A percentile compares a stretch with the other conserved stretches of the same genome.
Evolutionary conservation across 2,113 vertebrate species (phyloP).

Genomic region (Seriola quinqueradiata): DNA sequence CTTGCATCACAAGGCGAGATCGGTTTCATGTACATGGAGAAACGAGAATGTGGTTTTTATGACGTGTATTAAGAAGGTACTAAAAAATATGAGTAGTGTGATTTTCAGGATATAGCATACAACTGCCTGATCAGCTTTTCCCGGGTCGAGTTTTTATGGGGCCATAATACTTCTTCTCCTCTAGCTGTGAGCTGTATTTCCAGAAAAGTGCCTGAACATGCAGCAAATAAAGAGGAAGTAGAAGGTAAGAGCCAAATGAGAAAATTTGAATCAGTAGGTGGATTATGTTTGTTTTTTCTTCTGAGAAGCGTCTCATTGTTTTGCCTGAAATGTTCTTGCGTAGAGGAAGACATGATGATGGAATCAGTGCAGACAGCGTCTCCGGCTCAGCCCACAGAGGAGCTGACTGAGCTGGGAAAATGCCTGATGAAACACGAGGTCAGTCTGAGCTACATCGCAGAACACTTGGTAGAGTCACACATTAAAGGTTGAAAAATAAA

Average conservation of each 20-base stretch:
- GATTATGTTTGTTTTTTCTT: neutral
- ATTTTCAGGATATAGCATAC: neutral
- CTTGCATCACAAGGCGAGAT: neutral
- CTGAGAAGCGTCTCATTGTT: neutral
- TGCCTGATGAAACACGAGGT: slow-evolving; percentile 94
- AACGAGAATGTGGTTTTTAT: slow-evolving; percentile 7
- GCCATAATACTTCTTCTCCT: slow-evolving; percentile 43
- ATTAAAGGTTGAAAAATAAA: neutral
- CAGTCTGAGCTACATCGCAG: neutral
- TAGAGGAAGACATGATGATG: slow-evolving; percentile 95
- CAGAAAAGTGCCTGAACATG: slow-evolving; percentile 89
- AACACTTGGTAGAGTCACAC: neutral
- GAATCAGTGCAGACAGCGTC: slow-evolving; percentile 83
- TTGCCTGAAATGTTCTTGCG: slow-evolving; percentile 36
- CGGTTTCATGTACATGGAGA: neutral
- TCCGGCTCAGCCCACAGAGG: slow-evolving; percentile 76
- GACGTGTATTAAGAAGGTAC: neutral
- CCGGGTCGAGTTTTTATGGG: slow-evolving; percentile 6
- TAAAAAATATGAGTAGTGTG: neutral
- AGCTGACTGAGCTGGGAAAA: slow-evolving; percentile 94
- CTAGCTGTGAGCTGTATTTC: slow-evolving; percentile 91
- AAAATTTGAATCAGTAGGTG: neutral
- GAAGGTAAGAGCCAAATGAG: slow-evolving; percentile 85
- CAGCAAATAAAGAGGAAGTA: slow-evolving; percentile 86
- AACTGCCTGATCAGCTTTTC: slow-evolving; percentile 37